A percentile compares a stretch with the other conserved stretches of the same genome.
Conservation (phyloP, 1,140 invertebrate species). For the Listronotus bonariensis region DNA sequence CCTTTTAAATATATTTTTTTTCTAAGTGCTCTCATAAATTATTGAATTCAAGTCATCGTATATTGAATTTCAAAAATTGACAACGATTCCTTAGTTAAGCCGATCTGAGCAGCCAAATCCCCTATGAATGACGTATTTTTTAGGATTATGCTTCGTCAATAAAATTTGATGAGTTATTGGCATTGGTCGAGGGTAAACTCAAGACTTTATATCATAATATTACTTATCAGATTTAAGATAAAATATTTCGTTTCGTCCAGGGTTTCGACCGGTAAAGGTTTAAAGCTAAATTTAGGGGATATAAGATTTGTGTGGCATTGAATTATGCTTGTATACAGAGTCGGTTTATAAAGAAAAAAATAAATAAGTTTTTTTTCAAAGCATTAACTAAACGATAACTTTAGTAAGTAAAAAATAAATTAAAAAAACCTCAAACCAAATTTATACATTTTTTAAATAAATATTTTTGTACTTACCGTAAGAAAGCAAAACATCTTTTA, state of each 20-base stretch:
- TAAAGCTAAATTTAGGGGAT: background rate
- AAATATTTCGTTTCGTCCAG: slow-evolving; percentile 2
- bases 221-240: slow-evolving; percentile 15
- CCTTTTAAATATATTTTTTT: too few species aligned
- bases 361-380: too few species aligned
- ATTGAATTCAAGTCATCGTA: slow-evolving; percentile 18
- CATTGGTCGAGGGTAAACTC: slow-evolving; percentile 10
- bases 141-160: slow-evolving; percentile 31
- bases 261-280: background rate
- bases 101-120: slow-evolving; percentile 22
- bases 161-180: slow-evolving; percentile 35
- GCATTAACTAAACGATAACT: too few species aligned
- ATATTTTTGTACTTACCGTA: too few species aligned
- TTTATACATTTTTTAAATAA: too few species aligned
- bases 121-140: slow-evolving; percentile 24
- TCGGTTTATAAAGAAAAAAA: too few species aligned
- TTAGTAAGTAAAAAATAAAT: too few species aligned
- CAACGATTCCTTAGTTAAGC: slow-evolving; percentile 20
- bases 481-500: too few species aligned
- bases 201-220: background rate
- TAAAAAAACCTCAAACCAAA: too few species aligned
- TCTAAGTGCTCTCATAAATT: background rate
- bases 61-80: slow-evolving; percentile 28
- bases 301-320: too few species aligned
- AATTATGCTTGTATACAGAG: too few species aligned